Percentiles rank a stretch among this genome's conserved stretches.
Conservation (phyloP, 2,797 vertebrate genomes). For the Tiaroga cobitis region DNA sequence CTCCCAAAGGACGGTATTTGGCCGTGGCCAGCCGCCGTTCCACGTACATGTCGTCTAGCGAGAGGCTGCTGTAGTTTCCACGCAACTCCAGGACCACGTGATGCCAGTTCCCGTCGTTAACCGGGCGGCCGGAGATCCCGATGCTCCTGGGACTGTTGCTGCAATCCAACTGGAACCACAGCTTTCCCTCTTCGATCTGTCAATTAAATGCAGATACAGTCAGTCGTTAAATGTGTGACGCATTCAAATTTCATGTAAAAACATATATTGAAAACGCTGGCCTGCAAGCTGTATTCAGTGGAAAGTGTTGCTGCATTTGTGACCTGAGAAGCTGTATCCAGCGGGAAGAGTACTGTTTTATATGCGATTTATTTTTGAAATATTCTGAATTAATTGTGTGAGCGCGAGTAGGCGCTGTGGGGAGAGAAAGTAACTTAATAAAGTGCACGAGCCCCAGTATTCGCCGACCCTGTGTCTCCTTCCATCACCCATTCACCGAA, state of each 20-base stretch:
- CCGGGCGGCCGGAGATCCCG: slow-evolving; percentile 88
- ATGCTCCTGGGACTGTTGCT: slow-evolving; percentile 82
- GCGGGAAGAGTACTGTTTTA: too few relatives aligned
- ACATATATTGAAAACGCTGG: not conserved
- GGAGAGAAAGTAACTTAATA: too few relatives aligned
- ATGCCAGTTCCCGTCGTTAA: slow-evolving; percentile 96
- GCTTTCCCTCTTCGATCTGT: slow-evolving; percentile 92
- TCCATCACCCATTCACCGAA: too few relatives aligned
- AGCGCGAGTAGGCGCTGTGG: too few relatives aligned
- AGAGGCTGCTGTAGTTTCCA: slow-evolving; percentile 91
- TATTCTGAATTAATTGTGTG: too few relatives aligned
- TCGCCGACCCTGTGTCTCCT: too few relatives aligned
- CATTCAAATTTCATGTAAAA: not conserved
- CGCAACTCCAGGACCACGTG: slow-evolving; percentile 91
- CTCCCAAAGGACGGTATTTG: slow-evolving; percentile 79
- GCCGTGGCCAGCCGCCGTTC: slow-evolving; percentile 85
- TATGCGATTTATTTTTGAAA: too few relatives aligned
- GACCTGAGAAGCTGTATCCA: too few relatives aligned
- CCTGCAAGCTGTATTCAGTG: too few relatives aligned
- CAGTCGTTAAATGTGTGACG: not conserved
- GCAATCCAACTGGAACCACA: slow-evolving; percentile 95
- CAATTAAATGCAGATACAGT: not conserved
- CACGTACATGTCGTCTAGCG: slow-evolving; percentile 92
- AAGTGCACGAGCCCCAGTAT: too few relatives aligned
- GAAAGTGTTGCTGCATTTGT: too few relatives aligned